These are phyloP conservation scores for Ypsolopha scabrella DNA, from an alignment of 2,888 invertebrate genomes.

Conservation along the genomic window DNA sequence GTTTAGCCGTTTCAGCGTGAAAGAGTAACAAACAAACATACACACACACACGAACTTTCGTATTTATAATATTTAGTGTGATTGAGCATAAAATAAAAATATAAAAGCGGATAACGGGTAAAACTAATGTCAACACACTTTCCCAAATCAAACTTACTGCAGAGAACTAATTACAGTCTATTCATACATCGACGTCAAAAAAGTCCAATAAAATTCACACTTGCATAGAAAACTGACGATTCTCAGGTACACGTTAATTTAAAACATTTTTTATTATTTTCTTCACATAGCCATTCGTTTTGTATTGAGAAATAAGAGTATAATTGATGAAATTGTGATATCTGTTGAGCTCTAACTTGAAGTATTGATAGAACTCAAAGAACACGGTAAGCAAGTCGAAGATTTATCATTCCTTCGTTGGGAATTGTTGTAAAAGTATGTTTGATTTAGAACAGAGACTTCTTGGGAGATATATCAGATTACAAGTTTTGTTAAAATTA, in stretches of 20 bases:
- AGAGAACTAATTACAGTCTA: background rate
- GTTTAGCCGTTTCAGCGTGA: no score
- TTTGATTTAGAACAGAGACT: no score
- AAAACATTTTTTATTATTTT: slow-evolving; percentile 9
- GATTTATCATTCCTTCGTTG: slow-evolving; percentile 6
- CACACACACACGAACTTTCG: no score
- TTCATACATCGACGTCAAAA: background rate
- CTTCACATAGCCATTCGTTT: no score
- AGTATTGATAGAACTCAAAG: slow-evolving; percentile 7
- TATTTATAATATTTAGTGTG: no score
- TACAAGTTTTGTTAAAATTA: no score
- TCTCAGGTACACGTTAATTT: slow-evolving; percentile 28
- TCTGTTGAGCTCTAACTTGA: slow-evolving; percentile 28
- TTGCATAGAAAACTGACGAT: slow-evolving; percentile 9
- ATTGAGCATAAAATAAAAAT: no score
- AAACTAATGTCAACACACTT: no score
- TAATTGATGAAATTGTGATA: slow-evolving; percentile 23
- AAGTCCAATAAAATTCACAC: background rate
- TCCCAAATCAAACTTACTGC: background rate
- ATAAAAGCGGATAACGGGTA: no score
- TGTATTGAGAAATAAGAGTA: slow-evolving; percentile 11
- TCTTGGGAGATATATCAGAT: no score
- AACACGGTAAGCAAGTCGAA: slow-evolving; percentile 8
- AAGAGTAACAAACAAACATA: no score
- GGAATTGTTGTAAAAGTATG: no score